A percentile compares a stretch with the other conserved stretches of the same genome.
Evolutionary conservation across 2,888 invertebrate species (phyloP).

Genomic region (Melikaiella ostensackeni): DNA sequence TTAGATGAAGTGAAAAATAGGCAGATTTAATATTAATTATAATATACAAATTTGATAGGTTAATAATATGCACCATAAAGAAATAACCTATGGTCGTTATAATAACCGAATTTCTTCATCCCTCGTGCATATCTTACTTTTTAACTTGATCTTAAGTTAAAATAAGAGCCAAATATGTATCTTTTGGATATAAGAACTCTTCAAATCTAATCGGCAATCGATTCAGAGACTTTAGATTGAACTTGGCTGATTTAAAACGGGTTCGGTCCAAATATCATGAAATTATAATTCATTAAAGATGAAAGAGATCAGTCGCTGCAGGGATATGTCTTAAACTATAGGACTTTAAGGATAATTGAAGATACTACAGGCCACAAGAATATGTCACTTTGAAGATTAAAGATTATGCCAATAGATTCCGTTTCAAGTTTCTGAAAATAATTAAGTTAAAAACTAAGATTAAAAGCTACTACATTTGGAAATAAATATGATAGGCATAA

Average conservation of each 20-base stretch:
- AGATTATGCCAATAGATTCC: background rate
- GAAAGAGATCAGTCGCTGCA: background rate
- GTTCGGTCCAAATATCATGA: background rate
- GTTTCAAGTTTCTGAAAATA: constrained; percentile 6
- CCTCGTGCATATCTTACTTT: no score
- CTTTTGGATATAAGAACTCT: no score
- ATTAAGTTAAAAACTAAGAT: background rate
- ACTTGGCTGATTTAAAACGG: background rate
- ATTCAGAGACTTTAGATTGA: no score
- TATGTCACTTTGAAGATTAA: background rate
- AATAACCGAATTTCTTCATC: no score
- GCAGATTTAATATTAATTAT: no score
- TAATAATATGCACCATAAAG: no score
- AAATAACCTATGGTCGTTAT: no score
- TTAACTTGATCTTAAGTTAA: no score
- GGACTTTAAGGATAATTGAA: background rate
- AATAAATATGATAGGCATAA: background rate
- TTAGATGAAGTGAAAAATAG: no score
- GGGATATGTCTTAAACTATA: background rate
- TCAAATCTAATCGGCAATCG: no score
- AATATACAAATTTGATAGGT: no score
- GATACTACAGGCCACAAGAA: background rate
- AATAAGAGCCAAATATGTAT: no score
- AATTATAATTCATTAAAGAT: background rate
- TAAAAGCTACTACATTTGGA: background rate